Percentiles rank a stretch among this genome's conserved stretches.
phyloP scores from a whole-genome alignment of 2,113 vertebrate species.

The Colistium nudipinnis region DNA sequence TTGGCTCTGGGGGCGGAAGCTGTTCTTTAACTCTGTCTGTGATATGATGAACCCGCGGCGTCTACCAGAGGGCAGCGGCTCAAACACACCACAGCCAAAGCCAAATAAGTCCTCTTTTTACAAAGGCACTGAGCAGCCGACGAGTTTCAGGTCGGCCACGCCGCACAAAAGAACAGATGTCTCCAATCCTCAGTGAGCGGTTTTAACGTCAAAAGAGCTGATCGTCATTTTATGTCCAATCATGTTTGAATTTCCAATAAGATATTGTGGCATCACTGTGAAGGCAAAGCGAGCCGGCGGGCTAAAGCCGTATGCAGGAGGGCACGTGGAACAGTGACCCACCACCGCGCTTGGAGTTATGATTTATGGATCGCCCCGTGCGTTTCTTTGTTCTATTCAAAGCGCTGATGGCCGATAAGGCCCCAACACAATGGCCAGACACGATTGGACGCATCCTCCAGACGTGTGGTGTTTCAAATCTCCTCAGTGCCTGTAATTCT shows the following conservation, averaged over 20 bases:
- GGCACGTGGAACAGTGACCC: conserved; percentile 60
- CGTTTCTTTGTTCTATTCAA: conserved; percentile 78
- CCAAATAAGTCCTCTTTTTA: neutral
- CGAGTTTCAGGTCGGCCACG: neutral
- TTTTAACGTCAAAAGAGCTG: neutral
- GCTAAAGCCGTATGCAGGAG: conserved; percentile 49
- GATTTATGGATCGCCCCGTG: conserved; percentile 78
- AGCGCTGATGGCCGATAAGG: conserved; percentile 75
- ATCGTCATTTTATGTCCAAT: neutral
- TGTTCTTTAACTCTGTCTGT: conserved; percentile 3
- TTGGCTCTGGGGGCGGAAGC: neutral
- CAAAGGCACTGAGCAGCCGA: neutral
- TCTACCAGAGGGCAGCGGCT: neutral
- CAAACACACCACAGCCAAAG: neutral
- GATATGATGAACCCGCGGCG: neutral
- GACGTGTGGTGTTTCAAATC: conserved; percentile 75
- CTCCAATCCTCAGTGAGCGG: conserved; percentile 4
- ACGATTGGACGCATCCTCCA: conserved; percentile 74
- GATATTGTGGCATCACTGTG: conserved; percentile 5
- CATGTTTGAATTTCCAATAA: conserved; percentile 14
- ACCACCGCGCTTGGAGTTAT: conserved; percentile 75
- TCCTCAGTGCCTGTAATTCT: conserved; percentile 77
- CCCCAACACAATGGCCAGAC: conserved; percentile 78
- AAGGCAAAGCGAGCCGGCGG: conserved; percentile 10
- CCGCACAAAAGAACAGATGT: conserved; percentile 3